These are phyloP conservation scores for Oreotrochilus melanogaster DNA, from an alignment of 2,113 vertebrate species.

Conservation along the genomic window DNA sequence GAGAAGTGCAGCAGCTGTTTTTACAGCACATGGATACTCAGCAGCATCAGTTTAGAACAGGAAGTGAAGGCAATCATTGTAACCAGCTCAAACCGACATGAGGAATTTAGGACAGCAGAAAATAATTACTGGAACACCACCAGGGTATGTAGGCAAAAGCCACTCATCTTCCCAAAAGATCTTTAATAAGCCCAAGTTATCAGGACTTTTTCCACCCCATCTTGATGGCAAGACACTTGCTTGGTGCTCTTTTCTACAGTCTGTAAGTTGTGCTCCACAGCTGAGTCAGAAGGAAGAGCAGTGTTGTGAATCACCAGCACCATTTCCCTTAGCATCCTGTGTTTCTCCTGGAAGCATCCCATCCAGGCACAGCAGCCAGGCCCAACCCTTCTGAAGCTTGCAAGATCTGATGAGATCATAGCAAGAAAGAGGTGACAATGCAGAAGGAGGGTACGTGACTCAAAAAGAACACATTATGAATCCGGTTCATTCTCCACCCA, in stretches of 20 bases:
- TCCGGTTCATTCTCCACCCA: neutral
- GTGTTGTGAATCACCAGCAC: constrained; percentile 52
- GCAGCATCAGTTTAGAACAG: constrained; percentile 27
- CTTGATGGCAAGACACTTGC: neutral
- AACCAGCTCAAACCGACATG: constrained; percentile 13
- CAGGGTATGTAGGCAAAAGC: neutral
- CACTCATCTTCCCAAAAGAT: neutral
- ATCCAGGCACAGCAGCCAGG: constrained; percentile 1
- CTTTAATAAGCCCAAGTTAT: neutral
- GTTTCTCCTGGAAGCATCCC: constrained; percentile 57
- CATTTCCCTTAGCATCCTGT: constrained; percentile 52
- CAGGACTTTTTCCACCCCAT: neutral
- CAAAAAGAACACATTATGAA: constrained; percentile 37
- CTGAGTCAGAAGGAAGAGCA: constrained; percentile 52
- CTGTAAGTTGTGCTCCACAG: neutral
- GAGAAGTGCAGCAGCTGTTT: constrained; percentile 14
- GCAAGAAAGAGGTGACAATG: constrained; percentile 49
- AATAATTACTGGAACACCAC: neutral
- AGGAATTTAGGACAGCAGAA: constrained; percentile 28
- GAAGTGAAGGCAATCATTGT: constrained; percentile 28
- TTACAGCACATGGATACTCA: neutral
- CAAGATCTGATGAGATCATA: constrained; percentile 63
- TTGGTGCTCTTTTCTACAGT: neutral
- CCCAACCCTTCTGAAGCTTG: constrained; percentile 47
- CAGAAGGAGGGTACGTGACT: constrained; percentile 39